These are phyloP conservation scores for Sebastolobus alascanus DNA, from an alignment of 2,797 vertebrate species.

Conservation along the genomic window DNA sequence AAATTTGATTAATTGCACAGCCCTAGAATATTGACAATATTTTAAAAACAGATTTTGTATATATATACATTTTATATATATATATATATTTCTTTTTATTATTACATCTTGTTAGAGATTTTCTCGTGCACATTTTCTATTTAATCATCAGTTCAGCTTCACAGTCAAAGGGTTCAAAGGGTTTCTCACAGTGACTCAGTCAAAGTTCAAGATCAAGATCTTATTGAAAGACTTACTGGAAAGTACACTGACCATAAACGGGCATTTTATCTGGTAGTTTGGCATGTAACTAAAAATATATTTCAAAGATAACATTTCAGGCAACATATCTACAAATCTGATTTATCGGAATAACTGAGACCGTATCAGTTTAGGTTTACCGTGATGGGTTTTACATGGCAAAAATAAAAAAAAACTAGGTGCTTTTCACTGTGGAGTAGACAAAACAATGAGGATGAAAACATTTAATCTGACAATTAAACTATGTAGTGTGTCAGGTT, in stretches of 20 bases:
- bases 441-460: not conserved
- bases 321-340: not conserved
- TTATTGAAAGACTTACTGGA: not conserved
- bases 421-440: not conserved
- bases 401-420: not conserved
- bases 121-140: not conserved
- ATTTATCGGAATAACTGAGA: not conserved
- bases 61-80: too few relatives aligned
- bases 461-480: not conserved
- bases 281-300: not conserved
- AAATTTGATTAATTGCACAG: too few relatives aligned
- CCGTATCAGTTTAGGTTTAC: not conserved
- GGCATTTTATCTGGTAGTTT: too few relatives aligned
- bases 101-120: too few relatives aligned
- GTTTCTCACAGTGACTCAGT: not conserved
- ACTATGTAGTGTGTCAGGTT: not conserved
- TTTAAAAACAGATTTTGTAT: too few relatives aligned
- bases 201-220: not conserved
- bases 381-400: too few relatives aligned
- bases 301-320: too few relatives aligned
- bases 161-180: not conserved
- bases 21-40: too few relatives aligned
- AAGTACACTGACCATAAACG: not conserved
- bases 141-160: not conserved
- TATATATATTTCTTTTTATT: too few relatives aligned